phyloP scores from a whole-genome alignment of 2,113 vertebrate species.

The Platysteira castanea region DNA sequence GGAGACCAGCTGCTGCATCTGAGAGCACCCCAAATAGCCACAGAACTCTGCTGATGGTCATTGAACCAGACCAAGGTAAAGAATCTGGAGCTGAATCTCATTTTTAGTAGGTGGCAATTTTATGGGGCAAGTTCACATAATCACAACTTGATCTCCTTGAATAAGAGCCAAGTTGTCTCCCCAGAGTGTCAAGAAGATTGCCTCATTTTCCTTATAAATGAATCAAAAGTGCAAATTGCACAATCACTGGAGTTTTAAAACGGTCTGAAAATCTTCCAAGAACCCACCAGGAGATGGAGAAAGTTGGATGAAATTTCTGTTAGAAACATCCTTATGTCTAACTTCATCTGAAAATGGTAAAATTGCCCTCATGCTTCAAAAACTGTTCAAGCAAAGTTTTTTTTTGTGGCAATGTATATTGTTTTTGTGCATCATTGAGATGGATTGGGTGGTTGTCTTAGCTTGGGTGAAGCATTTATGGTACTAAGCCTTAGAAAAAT shows the following conservation, averaged over 20 bases:
- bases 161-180: not conserved
- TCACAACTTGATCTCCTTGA: not conserved
- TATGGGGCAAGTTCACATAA: not conserved
- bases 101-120: not conserved
- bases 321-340: not conserved
- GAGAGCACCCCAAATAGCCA: not conserved
- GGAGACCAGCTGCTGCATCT: not conserved
- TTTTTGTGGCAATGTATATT: not conserved
- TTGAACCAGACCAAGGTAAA: not conserved
- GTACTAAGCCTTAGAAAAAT: not conserved
- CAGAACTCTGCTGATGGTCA: not conserved
- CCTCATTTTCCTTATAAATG: not conserved
- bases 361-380: not conserved
- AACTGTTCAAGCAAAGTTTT: not conserved
- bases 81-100: not conserved
- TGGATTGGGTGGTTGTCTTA: not conserved
- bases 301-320: not conserved
- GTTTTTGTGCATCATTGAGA: not conserved
- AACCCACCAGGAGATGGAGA: not conserved
- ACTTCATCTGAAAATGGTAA: not conserved
- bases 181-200: not conserved
- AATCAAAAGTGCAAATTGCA: not conserved
- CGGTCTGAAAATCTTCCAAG: not conserved
- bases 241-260: not conserved
- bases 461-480: not conserved